Evolutionary conservation across 37 sponge, comb jelly and placozoan species (phyloP).

Genomic region (Aphrocallistes beatrix): DNA sequence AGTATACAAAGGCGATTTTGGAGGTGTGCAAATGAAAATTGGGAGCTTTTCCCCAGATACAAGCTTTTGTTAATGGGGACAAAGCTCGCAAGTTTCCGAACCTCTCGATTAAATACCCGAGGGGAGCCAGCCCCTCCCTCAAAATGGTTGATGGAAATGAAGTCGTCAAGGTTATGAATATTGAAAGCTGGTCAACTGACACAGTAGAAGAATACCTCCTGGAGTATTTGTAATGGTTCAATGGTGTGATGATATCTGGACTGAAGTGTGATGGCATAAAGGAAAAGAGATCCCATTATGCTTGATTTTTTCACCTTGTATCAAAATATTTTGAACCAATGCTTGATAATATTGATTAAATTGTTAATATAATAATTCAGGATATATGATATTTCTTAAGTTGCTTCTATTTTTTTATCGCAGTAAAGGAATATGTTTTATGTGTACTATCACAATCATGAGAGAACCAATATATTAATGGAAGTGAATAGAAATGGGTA

Average conservation of each 20-base stretch:
- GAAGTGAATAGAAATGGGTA: too few relatives aligned
- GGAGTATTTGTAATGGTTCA: conserved; percentile 32
- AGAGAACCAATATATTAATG: too few relatives aligned
- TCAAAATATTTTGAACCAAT: too few relatives aligned
- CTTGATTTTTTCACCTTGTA: background rate
- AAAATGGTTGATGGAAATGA: background rate
- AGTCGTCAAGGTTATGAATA: conserved; percentile 12
- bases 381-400: too few relatives aligned
- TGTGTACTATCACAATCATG: too few relatives aligned
- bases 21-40: conserved; percentile 90
- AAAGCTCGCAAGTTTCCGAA: background rate
- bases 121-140: background rate
- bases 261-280: background rate
- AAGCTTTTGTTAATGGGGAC: conserved; percentile 30
- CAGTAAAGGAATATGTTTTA: too few relatives aligned
- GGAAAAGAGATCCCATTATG: background rate
- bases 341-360: too few relatives aligned
- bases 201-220: conserved; percentile 68
- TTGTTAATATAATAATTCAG: too few relatives aligned
- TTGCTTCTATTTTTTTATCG: too few relatives aligned
- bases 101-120: background rate
- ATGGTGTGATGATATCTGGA: background rate
- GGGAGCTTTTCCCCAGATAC: conserved; percentile 68
- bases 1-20: conserved; percentile 58
- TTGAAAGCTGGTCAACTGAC: conserved; percentile 81